Base-by-base conservation (phyloP, 2,888 invertebrate genomes). In the Aphidius colemani region DNA sequence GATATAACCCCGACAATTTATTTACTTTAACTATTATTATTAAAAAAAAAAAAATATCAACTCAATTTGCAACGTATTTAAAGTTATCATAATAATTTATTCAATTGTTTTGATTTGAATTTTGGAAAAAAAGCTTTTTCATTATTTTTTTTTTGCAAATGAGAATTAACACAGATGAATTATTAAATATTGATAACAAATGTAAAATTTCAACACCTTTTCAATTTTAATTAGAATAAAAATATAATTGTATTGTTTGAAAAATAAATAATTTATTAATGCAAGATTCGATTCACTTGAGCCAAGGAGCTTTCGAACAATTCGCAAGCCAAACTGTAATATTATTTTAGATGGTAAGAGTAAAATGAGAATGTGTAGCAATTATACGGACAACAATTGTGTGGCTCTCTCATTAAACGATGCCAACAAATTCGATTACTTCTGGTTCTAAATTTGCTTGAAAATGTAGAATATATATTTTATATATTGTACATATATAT, bases 371-470 rank as follows among this genome's bases (percentile, higher is more conserved):
- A 63, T 75, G 76, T 75, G 75, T 75, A 79, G 79, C 78, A 80
- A 81, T 81, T 81, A 81, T 74, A 77, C 75, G 72, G 78, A 76
- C 80, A 78, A 79, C 80, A 76, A 81, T 80, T 75, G 78, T 75
- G 76, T 74, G 76, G 76, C 77, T 76, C 79, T 30, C 49, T 79
- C 80, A 78, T 81, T 80, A 80, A 81, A 80, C 78, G 80, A 79
- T 76, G 78, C 78, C 78, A 80, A 81, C 81, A 78, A 80, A 81
- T 81, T 81, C 80, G 81, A 81, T 81, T 80, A 81, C 79, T 81
- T 78, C 77, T 77, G 78, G 72, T 79, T 78, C 76, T 74, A 78
- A 81, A 81, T 79, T 80, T 79, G 73, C 72, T 46, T 10, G 41
- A 48, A 53, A 18, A 59, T 57, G 49, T 46, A 53, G 63, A 53